phyloP scores from a whole-genome alignment of 2,888 invertebrate genomes.

The Platycheirus rosarum region DNA sequence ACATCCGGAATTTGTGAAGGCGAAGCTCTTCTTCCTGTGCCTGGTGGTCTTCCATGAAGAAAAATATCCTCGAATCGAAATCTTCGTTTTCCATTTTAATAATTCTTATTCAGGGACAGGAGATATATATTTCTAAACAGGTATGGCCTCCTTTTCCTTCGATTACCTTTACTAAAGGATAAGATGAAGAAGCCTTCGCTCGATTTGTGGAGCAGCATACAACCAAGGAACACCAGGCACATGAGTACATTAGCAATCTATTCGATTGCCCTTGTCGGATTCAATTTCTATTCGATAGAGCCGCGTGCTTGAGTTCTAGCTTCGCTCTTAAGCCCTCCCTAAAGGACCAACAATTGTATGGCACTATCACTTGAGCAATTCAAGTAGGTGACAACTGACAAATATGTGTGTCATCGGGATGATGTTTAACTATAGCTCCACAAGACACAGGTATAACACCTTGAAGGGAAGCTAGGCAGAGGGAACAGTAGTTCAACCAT shows the following conservation, averaged over 20 bases:
- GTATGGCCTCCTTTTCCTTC: conserved; percentile 21
- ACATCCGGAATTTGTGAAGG: conserved; percentile 17
- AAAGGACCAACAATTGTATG: conserved; percentile 31
- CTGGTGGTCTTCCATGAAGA: conserved; percentile 6
- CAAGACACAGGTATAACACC: background rate
- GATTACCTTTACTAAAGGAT: conserved; percentile 17
- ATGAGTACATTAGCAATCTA: conserved; percentile 64
- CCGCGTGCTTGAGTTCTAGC: conserved; percentile 30
- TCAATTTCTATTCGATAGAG: conserved; percentile 65
- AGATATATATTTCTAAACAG: conserved; percentile 1
- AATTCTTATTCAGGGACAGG: conserved; percentile 5
- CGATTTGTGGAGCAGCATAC: conserved; percentile 8
- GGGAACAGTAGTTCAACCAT: too few relatives aligned
- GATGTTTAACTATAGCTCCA: conserved; percentile 11
- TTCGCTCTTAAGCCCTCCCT: conserved; percentile 4
- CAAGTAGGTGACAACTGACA: conserved; percentile 65
- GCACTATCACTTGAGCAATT: conserved; percentile 39
- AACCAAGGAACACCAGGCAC: conserved; percentile 36
- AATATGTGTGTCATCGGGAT: conserved; percentile 39
- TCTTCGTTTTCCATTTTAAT: conserved; percentile 11
- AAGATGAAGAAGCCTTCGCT: conserved; percentile 7
- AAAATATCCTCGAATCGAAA: background rate
- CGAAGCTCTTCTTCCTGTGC: conserved; percentile 39
- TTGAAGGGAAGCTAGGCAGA: background rate
- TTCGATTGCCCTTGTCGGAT: conserved; percentile 71